Base-by-base conservation (phyloP, 2,888 invertebrate genomes). In the Brachylomia viminalis region DNA sequence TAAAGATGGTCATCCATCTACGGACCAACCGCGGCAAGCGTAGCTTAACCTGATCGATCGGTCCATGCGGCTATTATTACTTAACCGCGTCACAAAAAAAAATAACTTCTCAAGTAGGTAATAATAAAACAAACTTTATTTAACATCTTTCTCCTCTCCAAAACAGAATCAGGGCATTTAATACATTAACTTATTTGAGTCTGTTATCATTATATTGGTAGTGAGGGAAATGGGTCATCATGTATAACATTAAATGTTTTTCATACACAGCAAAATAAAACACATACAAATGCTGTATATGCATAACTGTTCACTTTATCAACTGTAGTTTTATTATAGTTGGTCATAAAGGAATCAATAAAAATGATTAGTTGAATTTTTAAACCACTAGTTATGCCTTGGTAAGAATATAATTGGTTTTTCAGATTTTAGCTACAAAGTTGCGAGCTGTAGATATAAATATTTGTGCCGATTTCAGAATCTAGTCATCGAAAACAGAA, bases 211-310 rank as follows among this genome's bases (percentile, higher is more conserved):
- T 65, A 7, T 30, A n/a, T 56, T 65, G 38, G 17, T 42, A 23
- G n/a, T 0, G 11, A 52, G 27, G 30, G 58, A 80, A 77, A 77
- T 69, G 47, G 64, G 77, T 65, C 64, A 82, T 42, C 33, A 54
- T 15, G 4, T 49, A 30, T 62, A 33, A 52, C n/a, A 52, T 33
- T 45, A 0, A 45, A 67, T 56, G 33, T 45, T 56, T 67, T 56
- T 67, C n/a, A 45, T n/a, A 20, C 10, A 10, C 2, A 42, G 2
- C 23, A 72, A 42, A 23, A 30, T 42, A 42, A 0, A 38, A 49
- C 38, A 71, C 2, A 23, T 49, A 7, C 2, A 30, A 30, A 59
- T 20, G 10, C 47, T 49, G 23, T 20, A 33, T 27, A 33, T 13
- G 45, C 58, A 42, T 30, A 38, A 68, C 30, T 42, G 17, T 17